Evolutionary conservation across 2,888 invertebrate species (phyloP), one percentile per base, ranked within the genome.

Genomic region (Invenusta paracnida): DNA sequence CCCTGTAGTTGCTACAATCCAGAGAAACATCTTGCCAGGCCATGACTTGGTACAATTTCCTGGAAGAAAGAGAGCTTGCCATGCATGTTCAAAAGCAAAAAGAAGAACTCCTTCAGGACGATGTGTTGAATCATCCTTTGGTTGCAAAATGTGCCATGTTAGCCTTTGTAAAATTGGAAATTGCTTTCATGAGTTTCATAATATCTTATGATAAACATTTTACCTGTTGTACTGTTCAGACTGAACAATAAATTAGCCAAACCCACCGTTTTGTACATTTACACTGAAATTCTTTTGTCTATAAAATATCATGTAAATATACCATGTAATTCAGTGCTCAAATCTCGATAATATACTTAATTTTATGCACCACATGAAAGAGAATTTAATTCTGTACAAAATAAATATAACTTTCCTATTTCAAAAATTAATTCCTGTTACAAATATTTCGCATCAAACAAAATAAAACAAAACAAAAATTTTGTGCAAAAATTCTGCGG

Each of bases 101-200:
- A 73, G 2, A 73, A 73, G 11, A 73, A 73, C 73, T 13, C 17
- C 27, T 13, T 5, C 73, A 13, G 73, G 73, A 73, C 23, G 73
- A 13, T 73, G 73, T 73, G 73, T n/a, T n/a, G 73, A 73, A 73
- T 73, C 27, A 73, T 73, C 73, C 2, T 73, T 73, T 73, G 73
- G 73, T 73, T 73, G 25, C 23, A 5, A 73, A 23, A 23, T 73
- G 23, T 73, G 48, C 17, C 48, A 48, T 11, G 17, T 48, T 11
- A 48, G 17, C 17, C 17, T 48, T 48, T 48, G 48, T 48, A 48
- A 48, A 48, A 17, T 11, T 11, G 48, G 48, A 17, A 48, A 48
- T 48, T 48, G 48, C 17, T 48, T 48, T 48, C 48, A 48, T 48
- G 5, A 48, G 17, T 48, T 48, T 48, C 48, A 48, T 48, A 48